Evolutionary conservation across 2,888 invertebrate genomes (phyloP), one percentile per base, ranked within the genome.

Genomic region (Lepidonotus clava): DNA sequence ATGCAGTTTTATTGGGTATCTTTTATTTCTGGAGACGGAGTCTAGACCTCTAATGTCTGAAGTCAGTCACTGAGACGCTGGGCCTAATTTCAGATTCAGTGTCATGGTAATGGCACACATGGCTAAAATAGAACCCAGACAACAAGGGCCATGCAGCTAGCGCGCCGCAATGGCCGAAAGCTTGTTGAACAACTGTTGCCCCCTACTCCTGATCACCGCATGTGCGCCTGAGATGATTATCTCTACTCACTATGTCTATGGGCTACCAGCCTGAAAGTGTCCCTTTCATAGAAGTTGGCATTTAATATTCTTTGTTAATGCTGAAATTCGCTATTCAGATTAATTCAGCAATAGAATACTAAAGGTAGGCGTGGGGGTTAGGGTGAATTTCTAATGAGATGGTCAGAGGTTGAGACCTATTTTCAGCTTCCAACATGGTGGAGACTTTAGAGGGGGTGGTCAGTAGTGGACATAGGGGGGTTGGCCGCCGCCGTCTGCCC

Each of bases 61-160:
- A 46, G 80, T 24, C 80, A 80, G 38, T 24, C 36, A 76, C 40
- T 40, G 76, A 40, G 80, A 80, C 80, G 71, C 28, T 1, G 28
- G 51, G 28, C 80, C 80, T 80, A 80, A 80, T 80, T 80, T 80
- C 46, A 80, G 80, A 80, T 80, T 80, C 80, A 80, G 80, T 80
- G 80, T 80, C 80, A 80, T 80, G 80, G 80, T 80, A 80, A 80
- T 80, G 28, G 41, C 41, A 28, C 46, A 80, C 80, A 80, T 80
- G 80, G 80, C 80, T 80, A 80, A 80, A 80, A 80, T 80, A 80
- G 34, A 34, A 80, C 80, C 71, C 80, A 80, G 80, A 80, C 80
- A 80, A 80, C 46, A 51, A 71, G 71, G 71, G 36, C 71, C 71
- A 71, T 71, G 71, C 80, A 8, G 46, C 46, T 2, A 8, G 34